Conservation (phyloP, 1,140 invertebrate genomes). For the Agraylea sexmaculata region DNA sequence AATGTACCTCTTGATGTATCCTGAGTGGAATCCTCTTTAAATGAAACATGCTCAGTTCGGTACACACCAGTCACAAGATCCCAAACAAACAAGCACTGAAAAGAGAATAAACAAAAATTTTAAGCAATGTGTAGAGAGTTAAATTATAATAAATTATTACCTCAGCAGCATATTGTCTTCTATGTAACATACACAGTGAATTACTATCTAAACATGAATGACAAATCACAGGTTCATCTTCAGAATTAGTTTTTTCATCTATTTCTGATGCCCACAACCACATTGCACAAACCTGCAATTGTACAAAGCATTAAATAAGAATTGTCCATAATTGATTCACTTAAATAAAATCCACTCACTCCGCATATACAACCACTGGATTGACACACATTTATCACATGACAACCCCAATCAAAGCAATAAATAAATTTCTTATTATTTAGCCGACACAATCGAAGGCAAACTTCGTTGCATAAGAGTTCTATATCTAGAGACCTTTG, state of each 20-base stretch:
- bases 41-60: constrained; percentile 33
- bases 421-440: constrained; percentile 36
- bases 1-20: constrained; percentile 32
- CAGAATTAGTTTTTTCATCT: constrained; percentile 19
- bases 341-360: constrained; percentile 24
- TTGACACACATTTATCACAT: constrained; percentile 39
- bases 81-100: constrained; percentile 38
- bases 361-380: constrained; percentile 38
- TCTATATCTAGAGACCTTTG: constrained; percentile 37
- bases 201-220: constrained; percentile 18
- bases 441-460: constrained; percentile 32
- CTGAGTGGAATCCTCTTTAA: constrained; percentile 36
- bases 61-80: constrained; percentile 37
- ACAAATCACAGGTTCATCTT: constrained; percentile 17
- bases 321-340: not conserved
- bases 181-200: constrained; percentile 28
- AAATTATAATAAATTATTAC: constrained; percentile 18
- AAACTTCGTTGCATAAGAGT: constrained; percentile 38
- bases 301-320: too few relatives aligned
- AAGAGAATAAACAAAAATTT: constrained; percentile 15
- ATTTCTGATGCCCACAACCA: constrained; percentile 35
- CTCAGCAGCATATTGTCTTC: constrained; percentile 35
- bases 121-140: not conserved
- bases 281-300: constrained; percentile 34
- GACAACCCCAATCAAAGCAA: constrained; percentile 41